These are phyloP conservation scores for Psilopsiagon aymara DNA, from an alignment of 2,113 vertebrate species.

Conservation along the genomic window DNA sequence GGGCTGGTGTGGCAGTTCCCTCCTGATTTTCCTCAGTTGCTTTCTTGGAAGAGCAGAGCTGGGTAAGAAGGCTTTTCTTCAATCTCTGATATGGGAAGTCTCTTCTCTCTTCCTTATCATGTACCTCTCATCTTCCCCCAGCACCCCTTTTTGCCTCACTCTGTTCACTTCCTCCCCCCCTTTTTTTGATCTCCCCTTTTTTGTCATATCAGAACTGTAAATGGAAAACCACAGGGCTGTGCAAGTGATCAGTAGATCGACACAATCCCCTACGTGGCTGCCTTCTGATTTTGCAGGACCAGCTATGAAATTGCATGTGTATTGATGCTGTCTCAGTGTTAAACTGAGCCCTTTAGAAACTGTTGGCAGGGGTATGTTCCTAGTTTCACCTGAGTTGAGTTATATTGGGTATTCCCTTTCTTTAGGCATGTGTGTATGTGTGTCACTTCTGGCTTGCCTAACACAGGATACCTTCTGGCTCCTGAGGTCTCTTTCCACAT, in stretches of 20 bases:
- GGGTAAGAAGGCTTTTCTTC: neutral
- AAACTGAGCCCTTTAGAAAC: neutral
- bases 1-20: neutral
- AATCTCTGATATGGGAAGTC: neutral
- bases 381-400: neutral
- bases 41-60: neutral
- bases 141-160: fast-evolving
- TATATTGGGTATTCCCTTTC: neutral
- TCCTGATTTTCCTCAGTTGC: fast-evolving
- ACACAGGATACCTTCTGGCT: neutral
- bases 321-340: neutral
- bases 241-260: fast-evolving
- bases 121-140: fast-evolving
- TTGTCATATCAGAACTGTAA: neutral
- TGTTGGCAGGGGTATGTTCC: neutral
- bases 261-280: fast-evolving
- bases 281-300: neutral
- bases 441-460: neutral
- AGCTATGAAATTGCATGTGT: neutral
- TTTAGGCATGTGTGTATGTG: neutral
- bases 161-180: neutral
- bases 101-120: neutral
- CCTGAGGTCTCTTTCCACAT: neutral
- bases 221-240: neutral
- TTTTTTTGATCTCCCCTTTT: neutral